phyloP scores from a whole-genome alignment of 2,113 vertebrate species.

The Sorex araneus region DNA sequence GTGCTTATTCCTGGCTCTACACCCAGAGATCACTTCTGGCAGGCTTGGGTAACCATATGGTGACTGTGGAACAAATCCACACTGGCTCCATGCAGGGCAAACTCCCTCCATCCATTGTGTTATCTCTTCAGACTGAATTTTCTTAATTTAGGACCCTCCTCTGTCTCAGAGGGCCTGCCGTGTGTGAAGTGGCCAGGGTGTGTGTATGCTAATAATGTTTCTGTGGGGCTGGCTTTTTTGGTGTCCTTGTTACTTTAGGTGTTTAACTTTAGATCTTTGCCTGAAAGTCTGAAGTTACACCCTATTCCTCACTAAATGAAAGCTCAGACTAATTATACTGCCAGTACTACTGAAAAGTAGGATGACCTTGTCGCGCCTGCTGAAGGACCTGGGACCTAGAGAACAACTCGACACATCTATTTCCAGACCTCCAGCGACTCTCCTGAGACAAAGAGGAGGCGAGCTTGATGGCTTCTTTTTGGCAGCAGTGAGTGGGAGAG shows the following conservation, averaged over 20 bases:
- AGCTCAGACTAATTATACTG: conserved; percentile 58
- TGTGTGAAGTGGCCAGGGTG: not conserved
- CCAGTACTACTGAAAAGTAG: not conserved
- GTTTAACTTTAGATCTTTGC: conserved; percentile 57
- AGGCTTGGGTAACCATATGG: too few species aligned
- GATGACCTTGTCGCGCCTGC: conserved; percentile 39
- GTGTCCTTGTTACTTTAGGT: conserved; percentile 18
- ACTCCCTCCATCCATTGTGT: too few species aligned
- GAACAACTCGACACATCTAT: conserved; percentile 6
- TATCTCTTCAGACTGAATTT: not conserved
- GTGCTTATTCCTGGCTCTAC: too few species aligned
- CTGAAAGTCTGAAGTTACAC: conserved; percentile 38
- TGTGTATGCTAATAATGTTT: not conserved
- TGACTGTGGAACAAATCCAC: too few species aligned
- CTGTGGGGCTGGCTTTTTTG: not conserved
- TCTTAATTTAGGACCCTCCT: not conserved
- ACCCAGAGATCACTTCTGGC: too few species aligned
- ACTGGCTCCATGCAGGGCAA: too few species aligned
- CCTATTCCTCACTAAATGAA: conserved; percentile 7
- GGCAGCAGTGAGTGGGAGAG: not conserved
- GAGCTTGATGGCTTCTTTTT: not conserved
- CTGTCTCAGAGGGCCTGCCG: not conserved
- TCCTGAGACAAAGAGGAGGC: not conserved
- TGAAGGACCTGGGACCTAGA: conserved; percentile 36
- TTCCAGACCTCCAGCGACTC: not conserved